Evolutionary conservation across 2,797 vertebrate species (phyloP).

Genomic region (Pteronotus mesoamericanus): DNA sequence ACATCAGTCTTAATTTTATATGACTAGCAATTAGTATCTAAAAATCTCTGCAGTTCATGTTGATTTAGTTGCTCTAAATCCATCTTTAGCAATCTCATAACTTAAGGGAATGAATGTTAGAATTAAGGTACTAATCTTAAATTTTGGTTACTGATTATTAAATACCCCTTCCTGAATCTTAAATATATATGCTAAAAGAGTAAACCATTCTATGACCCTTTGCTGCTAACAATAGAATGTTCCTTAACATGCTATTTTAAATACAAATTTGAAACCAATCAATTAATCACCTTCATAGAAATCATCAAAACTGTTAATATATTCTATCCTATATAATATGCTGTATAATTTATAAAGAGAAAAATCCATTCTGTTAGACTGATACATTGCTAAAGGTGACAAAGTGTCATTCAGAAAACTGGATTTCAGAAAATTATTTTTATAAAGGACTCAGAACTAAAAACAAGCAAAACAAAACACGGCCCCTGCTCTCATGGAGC

Average conservation of each 20-base stretch:
- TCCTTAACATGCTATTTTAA: slow-evolving; percentile 35
- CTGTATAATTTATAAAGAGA: slow-evolving; percentile 5
- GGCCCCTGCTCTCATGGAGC: not conserved
- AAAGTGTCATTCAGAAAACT: not conserved
- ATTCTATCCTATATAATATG: not conserved
- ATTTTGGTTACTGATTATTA: slow-evolving; percentile 30
- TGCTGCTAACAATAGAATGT: not conserved
- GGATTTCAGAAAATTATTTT: slow-evolving; percentile 34
- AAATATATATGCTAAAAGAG: not conserved
- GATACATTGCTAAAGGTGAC: not conserved
- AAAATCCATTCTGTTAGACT: not conserved
- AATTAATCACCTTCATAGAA: not conserved
- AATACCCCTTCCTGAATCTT: slow-evolving; percentile 31
- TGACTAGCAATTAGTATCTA: slow-evolving; percentile 22
- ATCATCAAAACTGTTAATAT: not conserved
- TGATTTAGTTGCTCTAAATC: slow-evolving; percentile 9
- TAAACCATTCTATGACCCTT: not conserved
- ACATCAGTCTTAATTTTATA: slow-evolving; percentile 20
- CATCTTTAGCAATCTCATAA: slow-evolving; percentile 36
- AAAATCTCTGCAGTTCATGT: slow-evolving; percentile 31
- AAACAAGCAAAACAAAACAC: not conserved
- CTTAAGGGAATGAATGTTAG: slow-evolving; percentile 26
- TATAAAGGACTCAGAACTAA: not conserved
- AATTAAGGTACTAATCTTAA: not conserved
- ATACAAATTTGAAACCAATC: not conserved